A percentile compares a stretch with the other conserved stretches of the same genome.
Conservation (phyloP, 1,140 invertebrate species). For the Lasioglossum baleicum region DNA sequence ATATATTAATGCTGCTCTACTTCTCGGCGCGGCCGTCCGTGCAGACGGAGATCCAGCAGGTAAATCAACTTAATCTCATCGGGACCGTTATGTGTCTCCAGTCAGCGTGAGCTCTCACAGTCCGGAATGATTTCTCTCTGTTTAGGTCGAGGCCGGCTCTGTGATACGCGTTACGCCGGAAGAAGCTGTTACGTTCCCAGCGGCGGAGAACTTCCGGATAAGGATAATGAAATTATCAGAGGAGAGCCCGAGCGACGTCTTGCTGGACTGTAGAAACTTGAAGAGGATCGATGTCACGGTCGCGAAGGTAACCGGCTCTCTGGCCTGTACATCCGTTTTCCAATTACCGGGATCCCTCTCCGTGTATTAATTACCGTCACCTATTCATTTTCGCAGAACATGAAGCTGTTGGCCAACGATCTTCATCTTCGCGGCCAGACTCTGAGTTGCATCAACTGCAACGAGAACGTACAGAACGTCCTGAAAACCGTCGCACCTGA, state of each 20-base stretch:
- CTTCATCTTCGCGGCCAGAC: constrained; percentile 55
- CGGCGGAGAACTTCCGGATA: constrained; percentile 82
- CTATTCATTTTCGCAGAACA: constrained; percentile 53
- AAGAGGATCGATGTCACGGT: constrained; percentile 82
- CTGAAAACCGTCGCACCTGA: constrained; percentile 61
- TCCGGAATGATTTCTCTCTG: not conserved
- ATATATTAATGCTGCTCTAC: constrained; percentile 83
- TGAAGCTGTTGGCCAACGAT: constrained; percentile 65
- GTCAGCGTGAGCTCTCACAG: too few species aligned
- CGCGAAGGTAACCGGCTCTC: constrained; percentile 77
- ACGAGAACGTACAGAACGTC: constrained; percentile 34
- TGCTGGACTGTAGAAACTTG: constrained; percentile 81
- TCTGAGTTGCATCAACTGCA: constrained; percentile 61
- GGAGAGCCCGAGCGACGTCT: constrained; percentile 68
- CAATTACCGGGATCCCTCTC: too few species aligned
- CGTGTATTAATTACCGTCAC: too few species aligned
- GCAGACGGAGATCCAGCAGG: constrained; percentile 69
- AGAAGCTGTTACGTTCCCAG: constrained; percentile 82
- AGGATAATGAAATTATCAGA: constrained; percentile 74
- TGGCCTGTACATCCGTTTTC: too few species aligned
- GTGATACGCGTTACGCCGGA: constrained; percentile 81
- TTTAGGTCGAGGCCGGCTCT: constrained; percentile 55
- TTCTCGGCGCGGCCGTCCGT: constrained; percentile 82
- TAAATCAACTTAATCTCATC: constrained; percentile 32
- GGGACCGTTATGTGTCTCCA: too few species aligned